Percentiles rank a stretch among this genome's conserved stretches.
phyloP scores from a whole-genome alignment of 2,888 invertebrate genomes.

The Adineta ricciae region DNA sequence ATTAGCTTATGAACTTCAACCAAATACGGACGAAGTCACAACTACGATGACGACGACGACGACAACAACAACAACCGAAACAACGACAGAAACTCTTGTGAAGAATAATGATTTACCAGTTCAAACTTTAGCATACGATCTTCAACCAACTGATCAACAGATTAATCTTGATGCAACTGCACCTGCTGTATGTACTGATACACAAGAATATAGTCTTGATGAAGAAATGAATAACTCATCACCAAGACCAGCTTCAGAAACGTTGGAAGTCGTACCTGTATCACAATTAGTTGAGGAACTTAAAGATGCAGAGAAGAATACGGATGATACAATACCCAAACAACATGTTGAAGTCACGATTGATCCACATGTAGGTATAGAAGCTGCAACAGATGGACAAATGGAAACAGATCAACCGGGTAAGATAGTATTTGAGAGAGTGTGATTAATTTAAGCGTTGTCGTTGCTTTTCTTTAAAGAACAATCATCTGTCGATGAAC shows the following conservation, averaged over 20 bases:
- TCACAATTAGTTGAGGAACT: background rate
- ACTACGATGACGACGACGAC: background rate
- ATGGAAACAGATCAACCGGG: background rate
- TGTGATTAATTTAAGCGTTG: background rate
- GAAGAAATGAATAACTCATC: background rate
- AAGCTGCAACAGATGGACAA: background rate
- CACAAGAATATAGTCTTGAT: background rate
- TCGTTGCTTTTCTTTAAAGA: background rate
- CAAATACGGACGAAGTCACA: background rate
- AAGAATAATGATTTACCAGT: background rate
- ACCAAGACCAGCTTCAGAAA: background rate
- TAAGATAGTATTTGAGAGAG: background rate
- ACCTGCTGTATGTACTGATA: background rate
- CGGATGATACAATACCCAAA: background rate
- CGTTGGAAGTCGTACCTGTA: background rate
- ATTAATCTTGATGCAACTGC: background rate
- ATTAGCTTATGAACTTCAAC: background rate
- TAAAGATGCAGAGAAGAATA: background rate
- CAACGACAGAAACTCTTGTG: background rate
- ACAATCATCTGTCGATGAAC: background rate
- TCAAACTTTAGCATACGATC: background rate
- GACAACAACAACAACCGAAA: background rate
- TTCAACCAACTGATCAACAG: background rate
- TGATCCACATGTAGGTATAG: background rate
- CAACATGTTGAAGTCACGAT: background rate